Conservation (phyloP, 2,888 invertebrate genomes). For the Idaea dimidiata region DNA sequence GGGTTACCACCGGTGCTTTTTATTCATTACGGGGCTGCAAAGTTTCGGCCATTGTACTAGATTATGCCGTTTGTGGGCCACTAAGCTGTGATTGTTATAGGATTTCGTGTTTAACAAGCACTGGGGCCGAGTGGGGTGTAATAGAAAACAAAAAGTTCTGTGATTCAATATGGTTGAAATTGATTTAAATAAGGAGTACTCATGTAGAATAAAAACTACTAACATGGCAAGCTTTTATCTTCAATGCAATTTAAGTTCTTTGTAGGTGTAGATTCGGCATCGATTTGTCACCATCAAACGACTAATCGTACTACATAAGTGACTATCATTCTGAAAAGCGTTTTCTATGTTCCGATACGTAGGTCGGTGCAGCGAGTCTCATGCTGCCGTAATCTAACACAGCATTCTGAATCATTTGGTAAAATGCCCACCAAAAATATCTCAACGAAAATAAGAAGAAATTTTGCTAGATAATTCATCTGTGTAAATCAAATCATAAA, state of each 20-base stretch:
- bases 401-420: too few relatives aligned
- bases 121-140: conserved; percentile 32
- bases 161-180: conserved; percentile 51
- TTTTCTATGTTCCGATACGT: too few relatives aligned
- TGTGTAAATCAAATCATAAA: conserved; percentile 60
- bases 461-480: background rate
- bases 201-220: background rate
- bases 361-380: too few relatives aligned
- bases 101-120: conserved; percentile 64
- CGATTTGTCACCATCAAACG: too few relatives aligned
- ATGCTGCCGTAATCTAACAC: too few relatives aligned
- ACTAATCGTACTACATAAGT: too few relatives aligned
- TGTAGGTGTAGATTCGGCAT: too few relatives aligned
- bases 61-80: conserved; percentile 65
- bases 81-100: conserved; percentile 70
- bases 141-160: conserved; percentile 61
- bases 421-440: conserved; percentile 35
- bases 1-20: conserved; percentile 63
- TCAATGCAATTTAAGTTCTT: background rate
- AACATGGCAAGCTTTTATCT: background rate
- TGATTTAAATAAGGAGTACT: conserved; percentile 36
- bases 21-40: conserved; percentile 73
- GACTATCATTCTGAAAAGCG: too few relatives aligned
- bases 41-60: conserved; percentile 73
- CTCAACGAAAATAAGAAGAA: background rate